Percentiles rank a stretch among this genome's conserved stretches.
These are phyloP conservation scores for Knipowitschia caucasica DNA, from an alignment of 2,797 vertebrate genomes.

Conservation along the genomic window DNA sequence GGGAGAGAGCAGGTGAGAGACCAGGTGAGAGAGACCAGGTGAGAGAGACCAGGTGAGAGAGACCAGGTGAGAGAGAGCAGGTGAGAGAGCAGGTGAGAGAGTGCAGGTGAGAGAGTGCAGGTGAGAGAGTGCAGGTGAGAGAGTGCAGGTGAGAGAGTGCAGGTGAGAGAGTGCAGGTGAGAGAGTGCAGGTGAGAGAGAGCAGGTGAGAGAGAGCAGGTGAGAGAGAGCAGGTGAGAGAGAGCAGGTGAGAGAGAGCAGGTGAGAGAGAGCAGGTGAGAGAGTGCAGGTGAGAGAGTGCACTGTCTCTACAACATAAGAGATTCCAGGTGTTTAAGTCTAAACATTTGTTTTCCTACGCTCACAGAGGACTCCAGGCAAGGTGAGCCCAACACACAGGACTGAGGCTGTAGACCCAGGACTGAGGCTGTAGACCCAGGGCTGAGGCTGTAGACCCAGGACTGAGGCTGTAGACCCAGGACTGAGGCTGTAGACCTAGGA, in stretches of 20 bases:
- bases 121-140: not conserved
- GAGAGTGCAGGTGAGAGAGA: constrained; percentile 96
- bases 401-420: no score
- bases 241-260: constrained; percentile 96
- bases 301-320: not conserved
- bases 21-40: not conserved
- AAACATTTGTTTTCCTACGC: constrained; percentile 51
- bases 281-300: not conserved
- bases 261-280: constrained; percentile 67
- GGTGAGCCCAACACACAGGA: no score
- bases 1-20: not conserved
- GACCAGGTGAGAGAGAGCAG: not conserved
- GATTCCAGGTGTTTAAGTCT: no score
- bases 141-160: constrained; percentile 12
- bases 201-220: constrained; percentile 96
- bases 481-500: no score
- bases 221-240: constrained; percentile 91
- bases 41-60: no score
- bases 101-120: not conserved
- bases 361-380: constrained; percentile 90
- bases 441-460: no score
- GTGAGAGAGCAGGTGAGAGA: not conserved
- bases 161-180: constrained; percentile 90
- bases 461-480: no score
- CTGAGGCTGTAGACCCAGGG: no score